Percentiles rank a stretch among this genome's conserved stretches.
phyloP scores from a whole-genome alignment of 37 sponge, comb jelly and placozoan genomes.

The Oscarella lobularis region DNA sequence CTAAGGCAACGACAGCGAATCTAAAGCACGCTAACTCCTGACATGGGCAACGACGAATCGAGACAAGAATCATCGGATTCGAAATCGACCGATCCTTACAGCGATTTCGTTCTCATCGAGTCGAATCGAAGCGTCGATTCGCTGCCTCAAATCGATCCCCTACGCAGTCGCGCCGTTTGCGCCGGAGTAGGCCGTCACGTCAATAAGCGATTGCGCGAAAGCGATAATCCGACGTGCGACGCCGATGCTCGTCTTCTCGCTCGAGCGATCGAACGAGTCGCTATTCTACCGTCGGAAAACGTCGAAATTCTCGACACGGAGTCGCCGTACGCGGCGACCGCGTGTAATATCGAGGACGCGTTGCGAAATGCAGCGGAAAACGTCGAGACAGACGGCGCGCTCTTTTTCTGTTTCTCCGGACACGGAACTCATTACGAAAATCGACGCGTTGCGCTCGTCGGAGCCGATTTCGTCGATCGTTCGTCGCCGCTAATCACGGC shows the following conservation, averaged over 20 bases:
- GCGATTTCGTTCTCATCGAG: too few relatives aligned
- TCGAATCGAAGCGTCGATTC: too few relatives aligned
- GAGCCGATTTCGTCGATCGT: not conserved
- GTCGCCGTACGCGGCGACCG: not conserved
- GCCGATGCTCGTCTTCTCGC: not conserved
- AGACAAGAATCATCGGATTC: too few relatives aligned
- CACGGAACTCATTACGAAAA: not conserved
- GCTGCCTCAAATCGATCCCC: too few relatives aligned
- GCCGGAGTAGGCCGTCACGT: not conserved
- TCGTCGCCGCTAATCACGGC: not conserved
- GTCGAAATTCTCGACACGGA: not conserved
- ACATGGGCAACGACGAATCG: too few relatives aligned
- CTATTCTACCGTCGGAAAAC: not conserved
- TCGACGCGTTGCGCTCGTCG: not conserved
- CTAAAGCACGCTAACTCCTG: too few relatives aligned
- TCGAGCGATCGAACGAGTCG: not conserved
- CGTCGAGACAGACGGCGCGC: not conserved
- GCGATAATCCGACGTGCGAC: not conserved
- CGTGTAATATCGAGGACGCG: not conserved
- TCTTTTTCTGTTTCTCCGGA: not conserved
- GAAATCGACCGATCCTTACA: too few relatives aligned
- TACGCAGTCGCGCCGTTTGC: not conserved
- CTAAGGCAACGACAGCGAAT: too few relatives aligned
- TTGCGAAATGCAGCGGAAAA: not conserved
- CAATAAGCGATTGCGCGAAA: not conserved